Evolutionary conservation across 2,888 invertebrate species (phyloP), one percentile per base, ranked within the genome.

Genomic region (Sinotaia quadrata): DNA sequence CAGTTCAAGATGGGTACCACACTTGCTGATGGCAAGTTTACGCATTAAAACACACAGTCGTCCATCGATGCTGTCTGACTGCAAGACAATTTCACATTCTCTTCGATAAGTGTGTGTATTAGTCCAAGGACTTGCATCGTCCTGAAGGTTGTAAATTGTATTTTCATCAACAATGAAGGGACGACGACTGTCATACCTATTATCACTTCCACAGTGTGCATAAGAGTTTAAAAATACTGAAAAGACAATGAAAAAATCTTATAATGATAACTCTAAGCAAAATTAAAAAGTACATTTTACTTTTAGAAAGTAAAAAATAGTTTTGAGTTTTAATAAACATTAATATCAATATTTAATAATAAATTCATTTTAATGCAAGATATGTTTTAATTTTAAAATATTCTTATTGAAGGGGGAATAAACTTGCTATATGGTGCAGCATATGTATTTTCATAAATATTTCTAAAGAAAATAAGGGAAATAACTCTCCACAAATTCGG

Each of bases 191-290:
- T 41, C 56, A 18, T 52, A 54, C 18, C 51, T 33, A 5, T 21
- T 51, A 8, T 7, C 18, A 51, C 10, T 18, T 29, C 65, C 65
- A 21, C 65, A 65, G 65, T 56, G 21, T 12, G 27, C 56, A 34
- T 36, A 29, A 10, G 65, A 65, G 44, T 65, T 65, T 31, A 65
- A 37, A 34, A 33, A 65, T 44, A 56, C 54, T 63, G 63, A 12
- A 36, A 51, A 24, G 15, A 61, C n/a, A 15, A 47, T 10, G 15
- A 27, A n/a, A n/a, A n/a, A n/a, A n/a, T n/a, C n/a, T n/a, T n/a
- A n/a, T n/a, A n/a, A n/a, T n/a, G n/a, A n/a, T n/a, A n/a, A n/a
- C n/a, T n/a, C n/a, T n/a, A n/a, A n/a, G n/a, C n/a, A n/a, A n/a
- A n/a, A n/a, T n/a, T n/a, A n/a, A n/a, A n/a, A n/a, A n/a, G n/a